Base-by-base conservation (phyloP, 2,888 invertebrate species). In the Bhutanitis thaidina region DNA sequence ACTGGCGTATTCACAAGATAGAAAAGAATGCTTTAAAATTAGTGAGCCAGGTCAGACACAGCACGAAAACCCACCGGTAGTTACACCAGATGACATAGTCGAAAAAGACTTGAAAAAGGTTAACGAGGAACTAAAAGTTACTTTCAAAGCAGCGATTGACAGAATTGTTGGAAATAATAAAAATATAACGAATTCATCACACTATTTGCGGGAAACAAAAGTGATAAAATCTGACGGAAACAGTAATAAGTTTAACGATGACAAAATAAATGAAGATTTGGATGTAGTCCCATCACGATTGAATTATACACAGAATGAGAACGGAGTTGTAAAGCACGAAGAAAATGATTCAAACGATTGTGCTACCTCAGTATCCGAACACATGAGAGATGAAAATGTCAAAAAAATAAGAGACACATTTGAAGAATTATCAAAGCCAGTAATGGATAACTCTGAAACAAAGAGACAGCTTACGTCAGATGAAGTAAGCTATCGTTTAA, bases 401-500 rank as follows among this genome's bases (percentile, higher is more conserved):
- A 29, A n/a, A 15, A n/a, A 9, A n/a, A 10, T 10, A 13, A 38
- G 30, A 20, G 16, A 13, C 1, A 3, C 37, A 0, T 25, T 1
- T 36, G 30, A 30, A 5, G 9, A 30, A n/a, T 30, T 30, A n/a
- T n/a, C 10, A 9, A n/a, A 30, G 9, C 30, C 27, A 2, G 9
- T 5, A 14, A 15, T 12, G 4, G 13, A 15, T 10, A 25, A n/a
- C 14, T n/a, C 27, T 25, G 30, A 53, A 52, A 52, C 49, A 40
- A 8, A 27, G 7, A 15, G 39, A 10, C 34, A 10, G 5, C 7
- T 1, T 15, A 53, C 64, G 30, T 55, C 61, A 38, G 74, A 80
- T 56, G 75, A 69, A 48, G 81, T 88, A 8, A 84, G 81, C 63
- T 87, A 89, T 58, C 85, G 77, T 64, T 73, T 89, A 49, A 88